Percentiles rank a stretch among this genome's conserved stretches.
Conservation (phyloP, 1,140 invertebrate species). For the Augochlora pura region DNA sequence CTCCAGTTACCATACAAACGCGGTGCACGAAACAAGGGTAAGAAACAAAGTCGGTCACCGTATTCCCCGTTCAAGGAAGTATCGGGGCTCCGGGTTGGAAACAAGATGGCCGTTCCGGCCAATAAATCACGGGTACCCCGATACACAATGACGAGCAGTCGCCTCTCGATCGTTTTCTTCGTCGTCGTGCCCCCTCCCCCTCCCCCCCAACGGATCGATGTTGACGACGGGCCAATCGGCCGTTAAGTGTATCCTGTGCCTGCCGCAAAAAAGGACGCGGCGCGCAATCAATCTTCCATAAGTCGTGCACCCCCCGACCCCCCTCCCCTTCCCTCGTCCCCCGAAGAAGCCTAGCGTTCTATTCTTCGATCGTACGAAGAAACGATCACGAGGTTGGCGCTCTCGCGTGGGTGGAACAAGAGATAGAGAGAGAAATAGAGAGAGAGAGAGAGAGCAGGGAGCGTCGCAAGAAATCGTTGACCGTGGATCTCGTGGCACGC, state of each 20-base stretch:
- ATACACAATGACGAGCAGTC: slow-evolving; percentile 8
- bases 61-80: background rate
- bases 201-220: slow-evolving; percentile 69
- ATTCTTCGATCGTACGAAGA: slow-evolving; percentile 30
- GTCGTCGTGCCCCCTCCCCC: no score
- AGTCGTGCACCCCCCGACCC: no score
- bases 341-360: slow-evolving; percentile 35
- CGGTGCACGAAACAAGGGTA: no score
- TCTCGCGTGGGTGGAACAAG: background rate
- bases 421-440: no score
- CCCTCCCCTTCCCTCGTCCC: no score
- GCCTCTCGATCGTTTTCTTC: slow-evolving; percentile 24
- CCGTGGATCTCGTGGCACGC: slow-evolving; percentile 17
- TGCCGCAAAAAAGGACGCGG: slow-evolving; percentile 58
- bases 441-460: no score
- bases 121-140: background rate
- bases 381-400: slow-evolving; percentile 17
- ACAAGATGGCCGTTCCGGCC: background rate
- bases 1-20: no score
- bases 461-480: slow-evolving; percentile 49
- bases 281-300: slow-evolving; percentile 71
- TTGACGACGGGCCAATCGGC: slow-evolving; percentile 64
- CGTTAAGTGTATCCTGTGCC: slow-evolving; percentile 65
- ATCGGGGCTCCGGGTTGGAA: background rate
- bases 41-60: background rate